Evolutionary conservation across 2,113 vertebrate genomes (phyloP).

Genomic region (Platysternon megacephalum): DNA sequence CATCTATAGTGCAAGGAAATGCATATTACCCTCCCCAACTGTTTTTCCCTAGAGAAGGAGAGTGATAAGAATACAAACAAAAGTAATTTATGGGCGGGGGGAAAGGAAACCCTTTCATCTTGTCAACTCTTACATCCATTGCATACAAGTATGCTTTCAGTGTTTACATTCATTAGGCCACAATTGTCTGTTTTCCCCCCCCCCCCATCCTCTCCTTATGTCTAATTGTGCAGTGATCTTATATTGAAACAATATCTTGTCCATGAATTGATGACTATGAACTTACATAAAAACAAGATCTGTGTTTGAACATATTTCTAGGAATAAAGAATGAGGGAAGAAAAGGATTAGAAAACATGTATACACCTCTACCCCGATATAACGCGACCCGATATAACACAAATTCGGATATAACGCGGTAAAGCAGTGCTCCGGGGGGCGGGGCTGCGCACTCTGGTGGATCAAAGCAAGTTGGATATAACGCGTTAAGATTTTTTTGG

Average conservation of each 20-base stretch:
- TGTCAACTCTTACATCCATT: rapidly evolving
- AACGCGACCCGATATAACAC: too few relatives aligned
- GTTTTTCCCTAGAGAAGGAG: not conserved
- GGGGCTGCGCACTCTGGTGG: too few relatives aligned
- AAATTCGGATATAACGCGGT: too few relatives aligned
- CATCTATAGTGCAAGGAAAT: not conserved
- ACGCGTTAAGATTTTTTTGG: too few relatives aligned
- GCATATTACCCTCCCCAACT: not conserved
- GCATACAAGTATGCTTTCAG: not conserved
- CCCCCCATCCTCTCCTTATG: rapidly evolving
- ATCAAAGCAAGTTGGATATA: too few relatives aligned
- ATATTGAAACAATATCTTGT: not conserved
- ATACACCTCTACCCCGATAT: too few relatives aligned
- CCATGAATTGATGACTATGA: not conserved
- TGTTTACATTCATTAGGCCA: not conserved
- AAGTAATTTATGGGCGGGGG: not conserved
- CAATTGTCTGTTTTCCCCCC: not conserved
- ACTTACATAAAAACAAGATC: not conserved
- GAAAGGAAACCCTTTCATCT: not conserved
- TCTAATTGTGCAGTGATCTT: not conserved
- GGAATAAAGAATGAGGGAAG: not conserved
- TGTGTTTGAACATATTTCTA: not conserved
- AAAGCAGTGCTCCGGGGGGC: too few relatives aligned
- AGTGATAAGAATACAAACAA: not conserved
- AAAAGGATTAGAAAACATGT: not conserved